Percentiles rank a stretch among this genome's conserved stretches.
phyloP scores from a whole-genome alignment of 1,140 invertebrate species.

The Bicyclus anynana region DNA sequence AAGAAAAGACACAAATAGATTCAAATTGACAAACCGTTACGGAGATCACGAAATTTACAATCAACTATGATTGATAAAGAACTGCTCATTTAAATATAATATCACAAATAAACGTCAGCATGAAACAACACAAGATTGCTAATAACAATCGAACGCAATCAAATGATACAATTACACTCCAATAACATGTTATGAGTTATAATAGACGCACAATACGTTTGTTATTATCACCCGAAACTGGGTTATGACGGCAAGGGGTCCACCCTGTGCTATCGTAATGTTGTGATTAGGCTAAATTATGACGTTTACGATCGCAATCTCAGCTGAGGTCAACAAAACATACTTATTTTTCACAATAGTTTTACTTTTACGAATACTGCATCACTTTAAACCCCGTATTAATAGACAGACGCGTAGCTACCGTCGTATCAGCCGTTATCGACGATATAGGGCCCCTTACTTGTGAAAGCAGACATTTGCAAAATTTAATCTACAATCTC shows the following conservation, averaged over 20 bases:
- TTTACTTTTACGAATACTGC: not conserved
- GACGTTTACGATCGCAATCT: not conserved
- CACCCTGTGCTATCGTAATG: not conserved
- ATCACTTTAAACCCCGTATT: not conserved
- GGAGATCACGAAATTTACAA: too few relatives aligned
- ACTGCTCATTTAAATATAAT: not conserved
- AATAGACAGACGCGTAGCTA: not conserved
- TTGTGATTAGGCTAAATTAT: not conserved
- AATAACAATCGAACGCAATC: not conserved
- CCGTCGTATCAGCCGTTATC: too few relatives aligned
- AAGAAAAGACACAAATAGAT: too few relatives aligned
- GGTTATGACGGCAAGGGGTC: not conserved
- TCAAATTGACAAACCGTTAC: too few relatives aligned
- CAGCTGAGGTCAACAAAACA: constrained; percentile 12
- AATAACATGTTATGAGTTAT: not conserved
- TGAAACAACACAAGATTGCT: not conserved
- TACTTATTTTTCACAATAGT: not conserved
- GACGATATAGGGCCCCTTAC: too few relatives aligned
- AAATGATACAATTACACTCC: not conserved
- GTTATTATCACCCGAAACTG: not conserved
- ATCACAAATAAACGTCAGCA: not conserved
- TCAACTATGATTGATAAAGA: too few relatives aligned
- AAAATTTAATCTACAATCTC: too few relatives aligned
- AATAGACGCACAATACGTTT: not conserved
- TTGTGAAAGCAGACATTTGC: too few relatives aligned